A percentile compares a stretch with the other conserved stretches of the same genome.
Evolutionary conservation across 2,797 vertebrate genomes (phyloP).

Genomic region (Oreochromis grahami): DNA sequence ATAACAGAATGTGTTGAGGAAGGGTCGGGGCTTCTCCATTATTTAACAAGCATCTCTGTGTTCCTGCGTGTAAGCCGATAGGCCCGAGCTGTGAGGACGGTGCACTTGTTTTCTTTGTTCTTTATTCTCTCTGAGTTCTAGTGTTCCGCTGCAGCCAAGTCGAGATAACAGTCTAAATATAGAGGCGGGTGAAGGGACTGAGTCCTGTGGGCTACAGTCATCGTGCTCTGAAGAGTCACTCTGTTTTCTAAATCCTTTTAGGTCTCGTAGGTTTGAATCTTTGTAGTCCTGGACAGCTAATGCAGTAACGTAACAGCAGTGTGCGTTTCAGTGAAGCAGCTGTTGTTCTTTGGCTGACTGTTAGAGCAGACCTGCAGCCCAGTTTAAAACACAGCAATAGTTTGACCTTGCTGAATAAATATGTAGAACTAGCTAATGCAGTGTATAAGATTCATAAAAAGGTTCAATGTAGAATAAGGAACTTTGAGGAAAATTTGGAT

Average conservation of each 20-base stretch:
- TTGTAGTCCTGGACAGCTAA: neutral
- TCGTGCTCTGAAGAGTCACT: neutral
- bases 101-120: conserved; percentile 55
- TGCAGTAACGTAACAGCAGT: neutral
- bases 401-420: neutral
- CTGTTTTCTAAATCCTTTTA: conserved; percentile 7
- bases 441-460: neutral
- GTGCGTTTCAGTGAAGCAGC: neutral
- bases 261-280: neutral
- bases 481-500: neutral
- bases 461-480: neutral
- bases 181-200: conserved; percentile 31
- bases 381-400: neutral
- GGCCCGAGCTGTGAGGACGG: conserved; percentile 7
- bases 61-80: conserved; percentile 57
- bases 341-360: neutral
- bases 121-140: conserved; percentile 41
- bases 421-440: neutral
- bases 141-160: conserved; percentile 51
- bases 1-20: conserved; percentile 12
- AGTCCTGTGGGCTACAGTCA: conserved; percentile 21
- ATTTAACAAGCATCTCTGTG: conserved; percentile 53
- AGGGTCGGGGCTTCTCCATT: conserved; percentile 41
- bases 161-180: conserved; percentile 64
- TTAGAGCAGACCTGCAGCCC: neutral